Conservation (phyloP, 1,140 invertebrate genomes). For the Sweltsa coloradensis region DNA sequence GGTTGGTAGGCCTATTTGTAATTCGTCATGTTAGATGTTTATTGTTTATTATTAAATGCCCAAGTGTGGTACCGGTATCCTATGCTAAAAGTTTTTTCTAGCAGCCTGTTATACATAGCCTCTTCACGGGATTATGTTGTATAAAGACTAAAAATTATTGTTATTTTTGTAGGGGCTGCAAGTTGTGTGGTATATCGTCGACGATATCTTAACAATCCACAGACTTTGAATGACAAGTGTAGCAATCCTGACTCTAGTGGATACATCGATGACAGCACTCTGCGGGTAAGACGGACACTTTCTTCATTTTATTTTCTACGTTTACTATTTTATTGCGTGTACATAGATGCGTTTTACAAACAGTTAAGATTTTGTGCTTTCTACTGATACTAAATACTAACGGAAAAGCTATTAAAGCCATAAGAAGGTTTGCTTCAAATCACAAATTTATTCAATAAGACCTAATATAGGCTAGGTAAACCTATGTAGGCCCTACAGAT, state of each 20-base stretch:
- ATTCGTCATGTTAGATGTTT: no score
- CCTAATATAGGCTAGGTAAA: no score
- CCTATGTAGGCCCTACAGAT: no score
- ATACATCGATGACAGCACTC: slow-evolving; percentile 78
- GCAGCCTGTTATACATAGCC: no score
- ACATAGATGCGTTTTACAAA: slow-evolving; percentile 3
- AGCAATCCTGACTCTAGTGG: slow-evolving; percentile 78
- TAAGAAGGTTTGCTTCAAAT: no score
- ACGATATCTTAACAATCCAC: slow-evolving; percentile 64
- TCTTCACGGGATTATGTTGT: no score
- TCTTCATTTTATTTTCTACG: slow-evolving; percentile 17
- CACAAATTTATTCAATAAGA: no score
- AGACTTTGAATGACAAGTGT: slow-evolving; percentile 64
- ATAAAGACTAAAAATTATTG: not conserved
- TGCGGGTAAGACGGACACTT: slow-evolving; percentile 56
- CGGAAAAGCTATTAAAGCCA: no score
- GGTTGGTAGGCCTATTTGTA: no score
- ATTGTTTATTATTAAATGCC: no score
- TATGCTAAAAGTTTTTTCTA: no score
- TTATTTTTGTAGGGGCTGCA: slow-evolving; percentile 5
- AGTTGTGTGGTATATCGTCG: slow-evolving; percentile 28
- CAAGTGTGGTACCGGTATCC: no score
- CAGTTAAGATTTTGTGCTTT: slow-evolving; percentile 2
- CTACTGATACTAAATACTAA: not conserved
- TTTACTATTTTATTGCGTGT: slow-evolving; percentile 12